phyloP scores from a whole-genome alignment of 2,888 invertebrate species.

The Catocala nupta region DNA sequence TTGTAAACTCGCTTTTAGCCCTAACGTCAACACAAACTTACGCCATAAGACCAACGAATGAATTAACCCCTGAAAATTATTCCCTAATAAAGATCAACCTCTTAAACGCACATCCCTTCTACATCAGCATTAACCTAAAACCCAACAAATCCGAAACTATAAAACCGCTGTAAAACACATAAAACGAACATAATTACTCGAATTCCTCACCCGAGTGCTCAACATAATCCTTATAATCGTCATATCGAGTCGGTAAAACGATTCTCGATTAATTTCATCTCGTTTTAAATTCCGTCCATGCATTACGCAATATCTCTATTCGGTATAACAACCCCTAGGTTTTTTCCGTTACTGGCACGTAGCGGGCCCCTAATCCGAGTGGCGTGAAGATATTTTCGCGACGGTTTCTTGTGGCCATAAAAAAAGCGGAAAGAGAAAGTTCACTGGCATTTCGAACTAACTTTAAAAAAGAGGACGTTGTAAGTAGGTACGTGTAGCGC shows the following conservation, averaged over 20 bases:
- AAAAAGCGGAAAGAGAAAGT: conserved; percentile 32
- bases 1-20: too few species aligned
- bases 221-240: conserved; percentile 29
- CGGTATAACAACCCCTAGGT: conserved; percentile 64
- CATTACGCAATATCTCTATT: conserved; percentile 64
- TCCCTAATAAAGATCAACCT: too few species aligned
- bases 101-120: too few species aligned
- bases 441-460: too few species aligned
- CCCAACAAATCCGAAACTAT: conserved; percentile 33
- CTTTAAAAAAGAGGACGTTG: too few species aligned
- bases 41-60: too few species aligned
- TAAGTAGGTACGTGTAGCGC: too few species aligned
- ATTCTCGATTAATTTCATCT: conserved; percentile 57
- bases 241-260: conserved; percentile 24
- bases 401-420: conserved; percentile 54
- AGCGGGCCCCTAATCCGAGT: conserved; percentile 69
- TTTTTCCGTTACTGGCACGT: conserved; percentile 58
- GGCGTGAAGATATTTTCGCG: conserved; percentile 74
- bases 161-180: conserved; percentile 28
- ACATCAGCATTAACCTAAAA: not conserved
- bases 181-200: conserved; percentile 35
- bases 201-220: conserved; percentile 31
- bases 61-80: too few species aligned
- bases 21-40: too few species aligned
- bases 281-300: conserved; percentile 72